Percentiles rank a stretch among this genome's conserved stretches.
Evolutionary conservation across 1,140 invertebrate genomes (phyloP).

Genomic region (Trachymyrmex septentrionalis): DNA sequence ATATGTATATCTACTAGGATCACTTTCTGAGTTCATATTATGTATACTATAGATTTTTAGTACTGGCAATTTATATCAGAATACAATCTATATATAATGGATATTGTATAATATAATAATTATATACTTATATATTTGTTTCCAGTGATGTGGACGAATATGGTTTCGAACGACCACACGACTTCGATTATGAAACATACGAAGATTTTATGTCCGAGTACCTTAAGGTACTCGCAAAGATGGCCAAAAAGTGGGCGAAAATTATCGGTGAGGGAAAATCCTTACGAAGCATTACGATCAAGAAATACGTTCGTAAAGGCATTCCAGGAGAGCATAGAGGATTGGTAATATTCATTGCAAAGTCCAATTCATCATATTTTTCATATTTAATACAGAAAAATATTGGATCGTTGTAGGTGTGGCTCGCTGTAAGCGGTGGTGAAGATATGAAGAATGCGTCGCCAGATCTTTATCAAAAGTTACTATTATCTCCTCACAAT

Average conservation of each 20-base stretch:
- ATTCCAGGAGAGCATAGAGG: conserved; percentile 91
- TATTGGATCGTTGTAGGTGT: conserved; percentile 87
- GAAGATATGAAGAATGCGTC: conserved; percentile 89
- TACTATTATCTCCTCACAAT: conserved; percentile 90
- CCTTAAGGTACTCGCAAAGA: conserved; percentile 92
- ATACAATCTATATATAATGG: neutral
- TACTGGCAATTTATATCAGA: too few relatives aligned
- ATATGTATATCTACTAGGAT: too few relatives aligned
- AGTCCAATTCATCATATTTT: conserved; percentile 25
- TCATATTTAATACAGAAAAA: conserved; percentile 22
- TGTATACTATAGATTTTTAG: too few relatives aligned
- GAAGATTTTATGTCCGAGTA: conserved; percentile 96
- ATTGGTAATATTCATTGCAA: conserved; percentile 85
- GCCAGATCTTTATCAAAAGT: conserved; percentile 90
- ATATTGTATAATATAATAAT: neutral
- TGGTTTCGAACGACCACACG: conserved; percentile 94
- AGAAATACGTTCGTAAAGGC: conserved; percentile 96
- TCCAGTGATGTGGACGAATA: conserved; percentile 94
- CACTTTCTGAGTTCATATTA: too few relatives aligned
- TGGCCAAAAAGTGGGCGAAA: conserved; percentile 93
- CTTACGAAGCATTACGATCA: conserved; percentile 89
- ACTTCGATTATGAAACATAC: conserved; percentile 95
- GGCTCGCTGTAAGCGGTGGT: conserved; percentile 94
- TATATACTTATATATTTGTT: neutral
- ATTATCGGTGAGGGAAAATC: conserved; percentile 90